phyloP scores from a whole-genome alignment of 2,888 invertebrate species.

The Diogma glabrata region DNA sequence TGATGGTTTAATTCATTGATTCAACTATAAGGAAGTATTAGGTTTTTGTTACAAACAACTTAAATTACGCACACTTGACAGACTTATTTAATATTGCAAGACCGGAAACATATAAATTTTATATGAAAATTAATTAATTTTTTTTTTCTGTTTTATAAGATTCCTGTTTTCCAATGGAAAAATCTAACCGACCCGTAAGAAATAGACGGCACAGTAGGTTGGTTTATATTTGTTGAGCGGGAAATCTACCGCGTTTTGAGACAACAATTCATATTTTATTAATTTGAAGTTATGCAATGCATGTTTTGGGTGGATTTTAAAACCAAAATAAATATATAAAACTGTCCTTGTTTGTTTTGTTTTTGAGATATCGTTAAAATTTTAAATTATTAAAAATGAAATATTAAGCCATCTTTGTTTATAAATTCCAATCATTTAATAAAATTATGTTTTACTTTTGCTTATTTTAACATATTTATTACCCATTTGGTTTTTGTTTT shows the following conservation, averaged over 20 bases:
- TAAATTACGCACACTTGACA: too few relatives aligned
- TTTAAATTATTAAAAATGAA: neutral
- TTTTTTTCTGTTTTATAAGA: neutral
- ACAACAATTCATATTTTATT: too few relatives aligned
- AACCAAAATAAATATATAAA: neutral
- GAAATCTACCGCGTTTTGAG: constrained; percentile 10
- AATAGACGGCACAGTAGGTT: constrained; percentile 62
- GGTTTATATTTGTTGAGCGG: constrained; percentile 24
- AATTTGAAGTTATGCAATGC: too few relatives aligned
- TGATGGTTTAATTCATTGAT: too few relatives aligned
- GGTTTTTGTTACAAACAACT: too few relatives aligned
- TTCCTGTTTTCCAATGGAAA: constrained; percentile 27
- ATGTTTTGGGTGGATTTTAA: too few relatives aligned
- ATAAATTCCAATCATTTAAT: neutral
- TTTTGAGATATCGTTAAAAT: too few relatives aligned
- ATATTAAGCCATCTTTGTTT: neutral
- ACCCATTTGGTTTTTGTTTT: constrained; percentile 1
- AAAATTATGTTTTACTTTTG: constrained; percentile 1
- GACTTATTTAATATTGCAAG: too few relatives aligned
- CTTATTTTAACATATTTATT: constrained; percentile 2
- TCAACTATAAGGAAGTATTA: too few relatives aligned
- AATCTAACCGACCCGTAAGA: constrained; percentile 51
- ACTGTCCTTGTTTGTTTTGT: constrained; percentile 3
- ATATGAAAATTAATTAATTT: neutral
- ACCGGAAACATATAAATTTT: too few relatives aligned